These are phyloP conservation scores for Lissonota sp. DNA, from an alignment of 2,888 invertebrate species.

Conservation along the genomic window DNA sequence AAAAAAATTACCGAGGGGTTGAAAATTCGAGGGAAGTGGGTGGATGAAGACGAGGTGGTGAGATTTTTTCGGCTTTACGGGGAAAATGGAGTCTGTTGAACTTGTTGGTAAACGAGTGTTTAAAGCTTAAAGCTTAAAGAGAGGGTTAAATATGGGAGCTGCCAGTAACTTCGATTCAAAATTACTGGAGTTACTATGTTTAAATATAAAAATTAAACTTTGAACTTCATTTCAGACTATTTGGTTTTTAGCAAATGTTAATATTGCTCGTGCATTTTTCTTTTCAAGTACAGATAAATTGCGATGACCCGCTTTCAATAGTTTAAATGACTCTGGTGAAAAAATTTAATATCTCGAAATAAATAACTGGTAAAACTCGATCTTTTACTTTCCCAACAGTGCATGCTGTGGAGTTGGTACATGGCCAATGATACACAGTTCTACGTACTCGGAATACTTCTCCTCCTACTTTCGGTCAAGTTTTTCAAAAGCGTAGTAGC, in stretches of 20 bases:
- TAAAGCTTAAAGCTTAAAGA: no score
- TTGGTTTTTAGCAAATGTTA: no score
- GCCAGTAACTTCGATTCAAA: no score
- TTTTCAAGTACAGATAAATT: no score
- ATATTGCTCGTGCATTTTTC: no score
- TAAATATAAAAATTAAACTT: no score
- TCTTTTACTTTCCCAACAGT: slow-evolving; percentile 76
- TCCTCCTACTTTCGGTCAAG: slow-evolving; percentile 81
- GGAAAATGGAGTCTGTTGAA: slow-evolving; percentile 14
- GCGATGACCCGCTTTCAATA: no score
- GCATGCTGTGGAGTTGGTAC: slow-evolving; percentile 84
- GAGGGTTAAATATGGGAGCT: no score
- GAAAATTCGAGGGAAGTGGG: background rate
- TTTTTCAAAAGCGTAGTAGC: slow-evolving; percentile 87
- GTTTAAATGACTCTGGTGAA: no score
- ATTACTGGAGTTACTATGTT: no score
- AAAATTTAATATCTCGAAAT: background rate
- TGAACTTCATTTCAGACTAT: no score
- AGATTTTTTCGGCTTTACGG: slow-evolving; percentile 13
- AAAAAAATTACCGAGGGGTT: slow-evolving; percentile 11
- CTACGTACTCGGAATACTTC: slow-evolving; percentile 82
- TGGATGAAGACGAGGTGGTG: background rate
- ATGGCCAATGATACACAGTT: slow-evolving; percentile 84
- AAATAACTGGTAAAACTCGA: slow-evolving; percentile 23
- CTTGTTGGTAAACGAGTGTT: slow-evolving; percentile 14